These are phyloP conservation scores for Euborellia annulipes DNA, from an alignment of 1,140 invertebrate species.

Conservation along the genomic window DNA sequence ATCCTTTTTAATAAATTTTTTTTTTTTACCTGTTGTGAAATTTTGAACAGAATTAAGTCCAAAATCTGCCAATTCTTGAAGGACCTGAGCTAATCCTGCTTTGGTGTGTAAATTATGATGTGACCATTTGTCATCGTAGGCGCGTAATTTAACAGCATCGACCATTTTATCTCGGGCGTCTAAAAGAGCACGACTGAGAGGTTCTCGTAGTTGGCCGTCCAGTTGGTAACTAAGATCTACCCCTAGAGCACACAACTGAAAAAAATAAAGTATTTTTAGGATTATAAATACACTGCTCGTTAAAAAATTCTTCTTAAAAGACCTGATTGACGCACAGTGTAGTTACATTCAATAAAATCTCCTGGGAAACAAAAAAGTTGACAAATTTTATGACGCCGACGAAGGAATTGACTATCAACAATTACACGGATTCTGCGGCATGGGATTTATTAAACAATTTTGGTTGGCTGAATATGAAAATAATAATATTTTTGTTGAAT, in stretches of 20 bases:
- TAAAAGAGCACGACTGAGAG: conserved; percentile 41
- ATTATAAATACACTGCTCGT: too few species aligned
- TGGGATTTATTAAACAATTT: too few species aligned
- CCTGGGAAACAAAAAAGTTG: too few species aligned
- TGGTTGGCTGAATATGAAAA: too few species aligned
- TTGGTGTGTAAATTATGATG: conserved; percentile 48
- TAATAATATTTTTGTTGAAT: too few species aligned
- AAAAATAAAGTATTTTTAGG: conserved; percentile 13
- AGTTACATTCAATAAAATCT: too few species aligned
- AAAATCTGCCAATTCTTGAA: conserved; percentile 37
- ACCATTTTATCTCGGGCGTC: conserved; percentile 57
- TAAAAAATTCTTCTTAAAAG: too few species aligned
- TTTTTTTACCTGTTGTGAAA: conserved; percentile 34
- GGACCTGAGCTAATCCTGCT: conserved; percentile 31
- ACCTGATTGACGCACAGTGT: too few species aligned
- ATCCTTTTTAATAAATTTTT: not conserved
- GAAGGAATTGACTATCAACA: too few species aligned
- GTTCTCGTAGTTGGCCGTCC: conserved; percentile 55
- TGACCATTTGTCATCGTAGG: conserved; percentile 52
- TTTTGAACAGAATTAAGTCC: conserved; percentile 33
- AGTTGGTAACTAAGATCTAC: conserved; percentile 72
- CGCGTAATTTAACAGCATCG: conserved; percentile 52
- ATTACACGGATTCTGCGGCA: too few species aligned
- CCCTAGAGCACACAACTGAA: conserved; percentile 49
- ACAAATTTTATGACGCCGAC: too few species aligned